Evolutionary conservation across 2,797 vertebrate species (phyloP).

Genomic region (Eulemur albifrons): DNA sequence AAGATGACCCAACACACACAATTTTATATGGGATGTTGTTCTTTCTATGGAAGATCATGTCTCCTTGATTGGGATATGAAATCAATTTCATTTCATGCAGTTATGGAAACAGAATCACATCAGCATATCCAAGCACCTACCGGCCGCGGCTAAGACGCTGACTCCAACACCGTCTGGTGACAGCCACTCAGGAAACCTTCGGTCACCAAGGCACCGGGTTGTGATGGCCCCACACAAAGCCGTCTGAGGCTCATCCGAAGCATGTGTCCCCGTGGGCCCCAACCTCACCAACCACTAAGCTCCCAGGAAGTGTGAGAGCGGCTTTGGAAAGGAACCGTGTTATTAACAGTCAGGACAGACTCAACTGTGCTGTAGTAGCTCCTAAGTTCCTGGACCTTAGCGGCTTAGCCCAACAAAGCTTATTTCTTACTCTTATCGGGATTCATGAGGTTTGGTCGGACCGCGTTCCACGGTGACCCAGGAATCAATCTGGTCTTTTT

Average conservation of each 20-base stretch:
- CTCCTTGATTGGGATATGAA: conserved; percentile 70
- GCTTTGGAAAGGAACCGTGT: neutral
- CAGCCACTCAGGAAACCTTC: neutral
- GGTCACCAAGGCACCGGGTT: neutral
- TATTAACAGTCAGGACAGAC: neutral
- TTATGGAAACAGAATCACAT: neutral
- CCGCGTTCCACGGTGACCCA: neutral
- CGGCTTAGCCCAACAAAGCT: neutral
- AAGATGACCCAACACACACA: conserved; percentile 65
- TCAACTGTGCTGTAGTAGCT: neutral
- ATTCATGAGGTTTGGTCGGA: neutral
- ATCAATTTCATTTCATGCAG: conserved; percentile 21
- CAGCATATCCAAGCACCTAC: neutral
- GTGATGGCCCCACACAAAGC: neutral
- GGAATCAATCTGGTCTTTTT: neutral
- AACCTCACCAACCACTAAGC: neutral
- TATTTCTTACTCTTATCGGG: neutral
- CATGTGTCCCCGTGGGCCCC: neutral
- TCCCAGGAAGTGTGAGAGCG: neutral
- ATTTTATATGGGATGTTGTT: conserved; percentile 52
- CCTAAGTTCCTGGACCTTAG: neutral
- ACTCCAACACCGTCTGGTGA: neutral
- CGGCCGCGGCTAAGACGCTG: neutral
- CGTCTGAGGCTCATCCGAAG: neutral
- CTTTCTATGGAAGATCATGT: conserved; percentile 52